Percentiles rank a stretch among this genome's conserved stretches.
Evolutionary conservation across 1,140 invertebrate genomes (phyloP).

Genomic region (Lepidostoma basale): DNA sequence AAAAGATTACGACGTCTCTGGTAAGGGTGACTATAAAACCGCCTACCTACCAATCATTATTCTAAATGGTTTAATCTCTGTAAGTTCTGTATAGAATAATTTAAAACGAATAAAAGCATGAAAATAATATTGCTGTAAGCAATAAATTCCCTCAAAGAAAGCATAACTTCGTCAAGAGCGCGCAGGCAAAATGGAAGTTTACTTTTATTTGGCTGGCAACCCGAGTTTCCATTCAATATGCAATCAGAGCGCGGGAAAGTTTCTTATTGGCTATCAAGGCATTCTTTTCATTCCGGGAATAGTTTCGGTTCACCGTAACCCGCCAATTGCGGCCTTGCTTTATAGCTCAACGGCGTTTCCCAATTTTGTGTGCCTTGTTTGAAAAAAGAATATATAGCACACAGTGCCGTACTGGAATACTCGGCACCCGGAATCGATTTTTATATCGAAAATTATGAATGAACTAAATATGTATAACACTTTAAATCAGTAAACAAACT

Average conservation of each 20-base stretch:
- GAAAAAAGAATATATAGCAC: neutral
- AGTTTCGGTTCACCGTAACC: conserved; percentile 12
- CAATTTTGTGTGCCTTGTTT: conserved; percentile 2
- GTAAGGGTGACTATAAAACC: too few species aligned
- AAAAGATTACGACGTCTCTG: too few species aligned
- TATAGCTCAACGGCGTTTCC: neutral
- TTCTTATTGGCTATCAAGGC: conserved; percentile 24
- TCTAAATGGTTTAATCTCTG: too few species aligned
- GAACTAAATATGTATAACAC: too few species aligned
- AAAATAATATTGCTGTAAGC: too few species aligned
- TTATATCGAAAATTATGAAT: too few species aligned
- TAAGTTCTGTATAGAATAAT: too few species aligned
- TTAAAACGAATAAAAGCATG: too few species aligned
- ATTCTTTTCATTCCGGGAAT: conserved; percentile 25
- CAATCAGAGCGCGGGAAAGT: conserved; percentile 17
- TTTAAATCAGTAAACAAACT: too few species aligned
- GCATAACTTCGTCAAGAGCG: neutral
- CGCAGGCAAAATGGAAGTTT: neutral
- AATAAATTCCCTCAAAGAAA: too few species aligned
- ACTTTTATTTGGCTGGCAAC: neutral
- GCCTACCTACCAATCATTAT: too few species aligned
- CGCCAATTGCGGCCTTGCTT: conserved; percentile 1
- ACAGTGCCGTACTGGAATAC: neutral
- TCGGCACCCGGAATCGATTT: neutral
- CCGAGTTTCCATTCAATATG: conserved; percentile 20